These are phyloP conservation scores for Drosophila mayri DNA, from an alignment of 1,140 invertebrate genomes.

Conservation along the genomic window DNA sequence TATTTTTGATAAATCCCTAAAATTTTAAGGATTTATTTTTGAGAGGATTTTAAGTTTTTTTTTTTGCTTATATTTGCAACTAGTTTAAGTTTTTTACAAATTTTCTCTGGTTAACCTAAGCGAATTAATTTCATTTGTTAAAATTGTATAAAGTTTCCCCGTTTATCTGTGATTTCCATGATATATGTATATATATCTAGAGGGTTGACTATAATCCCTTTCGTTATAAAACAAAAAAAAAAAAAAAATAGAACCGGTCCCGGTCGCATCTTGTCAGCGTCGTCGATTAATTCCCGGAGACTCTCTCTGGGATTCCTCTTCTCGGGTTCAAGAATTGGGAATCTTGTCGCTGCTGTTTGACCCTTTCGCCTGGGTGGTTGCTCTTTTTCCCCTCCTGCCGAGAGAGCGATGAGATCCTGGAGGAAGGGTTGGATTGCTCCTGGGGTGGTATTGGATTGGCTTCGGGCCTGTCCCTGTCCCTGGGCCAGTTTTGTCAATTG, in stretches of 20 bases:
- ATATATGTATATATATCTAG: neutral
- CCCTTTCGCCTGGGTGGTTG: conserved; percentile 51
- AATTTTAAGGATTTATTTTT: too few species aligned
- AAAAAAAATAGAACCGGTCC: conserved; percentile 7
- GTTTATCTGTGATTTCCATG: conserved; percentile 1
- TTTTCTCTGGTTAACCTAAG: conserved; percentile 21
- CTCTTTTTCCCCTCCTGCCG: conserved; percentile 21
- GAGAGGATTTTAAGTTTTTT: neutral
- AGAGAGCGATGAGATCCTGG: neutral
- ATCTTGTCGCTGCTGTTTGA: conserved; percentile 31
- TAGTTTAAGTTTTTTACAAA: neutral
- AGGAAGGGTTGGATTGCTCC: conserved; percentile 29
- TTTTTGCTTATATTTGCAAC: neutral
- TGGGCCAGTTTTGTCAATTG: conserved; percentile 70
- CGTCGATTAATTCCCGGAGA: conserved; percentile 34
- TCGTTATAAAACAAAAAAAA: neutral
- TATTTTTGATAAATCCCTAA: neutral
- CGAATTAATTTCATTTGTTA: conserved; percentile 25
- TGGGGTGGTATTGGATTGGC: conserved; percentile 52
- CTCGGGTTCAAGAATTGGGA: neutral
- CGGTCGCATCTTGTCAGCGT: conserved; percentile 18
- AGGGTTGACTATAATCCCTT: conserved; percentile 12
- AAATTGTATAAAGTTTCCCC: neutral
- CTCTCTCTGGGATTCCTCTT: conserved; percentile 4
- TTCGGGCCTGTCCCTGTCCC: conserved; percentile 24